These are phyloP conservation scores for Brachionus rubens DNA, from an alignment of 1,140 invertebrate genomes.

Conservation along the genomic window DNA sequence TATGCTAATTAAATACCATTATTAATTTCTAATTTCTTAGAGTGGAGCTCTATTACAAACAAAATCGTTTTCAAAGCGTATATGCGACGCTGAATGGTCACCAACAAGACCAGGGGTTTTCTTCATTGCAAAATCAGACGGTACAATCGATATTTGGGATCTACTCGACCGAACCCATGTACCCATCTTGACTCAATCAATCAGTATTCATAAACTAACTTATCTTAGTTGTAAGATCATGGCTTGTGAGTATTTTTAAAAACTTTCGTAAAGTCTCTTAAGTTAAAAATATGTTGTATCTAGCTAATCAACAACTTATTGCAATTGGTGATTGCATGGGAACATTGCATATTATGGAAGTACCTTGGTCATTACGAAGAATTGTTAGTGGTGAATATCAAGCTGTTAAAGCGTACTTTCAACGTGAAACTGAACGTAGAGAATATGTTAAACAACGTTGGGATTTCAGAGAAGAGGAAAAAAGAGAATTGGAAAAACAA, in stretches of 20 bases:
- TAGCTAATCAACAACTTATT: constrained; percentile 58
- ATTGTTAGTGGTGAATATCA: constrained; percentile 28
- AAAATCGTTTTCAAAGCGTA: constrained; percentile 50
- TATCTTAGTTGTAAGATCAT: constrained; percentile 55
- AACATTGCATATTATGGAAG: constrained; percentile 60
- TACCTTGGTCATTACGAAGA: constrained; percentile 54
- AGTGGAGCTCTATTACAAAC: constrained; percentile 57
- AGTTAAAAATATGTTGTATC: background rate
- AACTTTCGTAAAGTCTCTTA: background rate
- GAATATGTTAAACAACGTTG: constrained; percentile 46
- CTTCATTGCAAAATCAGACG: constrained; percentile 60
- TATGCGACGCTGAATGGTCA: constrained; percentile 60
- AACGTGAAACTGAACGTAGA: constrained; percentile 24
- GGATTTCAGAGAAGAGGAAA: constrained; percentile 46
- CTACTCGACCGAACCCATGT: constrained; percentile 61
- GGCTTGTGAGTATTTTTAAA: constrained; percentile 50
- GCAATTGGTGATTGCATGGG: constrained; percentile 59
- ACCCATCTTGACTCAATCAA: constrained; percentile 58
- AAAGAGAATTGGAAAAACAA: constrained; percentile 40
- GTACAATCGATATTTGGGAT: constrained; percentile 63
- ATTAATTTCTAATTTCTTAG: constrained; percentile 49
- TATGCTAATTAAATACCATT: background rate
- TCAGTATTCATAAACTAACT: constrained; percentile 55
- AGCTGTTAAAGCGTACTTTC: constrained; percentile 27
- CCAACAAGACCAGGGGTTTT: constrained; percentile 60